Evolutionary conservation across 2,113 vertebrate species (phyloP).

Genomic region (Glaucidium brasilianum): DNA sequence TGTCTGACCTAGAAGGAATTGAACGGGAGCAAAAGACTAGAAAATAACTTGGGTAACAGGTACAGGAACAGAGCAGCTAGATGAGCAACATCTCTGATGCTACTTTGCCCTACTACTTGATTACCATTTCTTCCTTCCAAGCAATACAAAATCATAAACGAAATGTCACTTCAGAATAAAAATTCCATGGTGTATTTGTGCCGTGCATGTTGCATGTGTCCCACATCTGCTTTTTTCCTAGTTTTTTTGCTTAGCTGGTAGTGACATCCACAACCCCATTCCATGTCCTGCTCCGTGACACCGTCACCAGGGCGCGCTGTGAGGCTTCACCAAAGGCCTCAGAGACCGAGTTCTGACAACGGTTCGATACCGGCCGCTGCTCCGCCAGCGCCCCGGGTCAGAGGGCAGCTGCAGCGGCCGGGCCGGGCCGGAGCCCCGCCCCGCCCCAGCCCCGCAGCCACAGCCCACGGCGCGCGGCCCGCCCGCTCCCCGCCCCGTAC

Average conservation of each 20-base stretch:
- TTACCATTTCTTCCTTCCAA: background rate
- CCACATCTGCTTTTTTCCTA: rapidly evolving
- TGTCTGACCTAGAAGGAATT: constrained; percentile 74
- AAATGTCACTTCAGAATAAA: background rate
- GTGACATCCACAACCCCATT: rapidly evolving
- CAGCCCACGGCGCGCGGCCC: background rate
- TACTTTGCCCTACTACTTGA: background rate
- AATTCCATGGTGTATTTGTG: rapidly evolving
- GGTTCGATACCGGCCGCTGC: rapidly evolving
- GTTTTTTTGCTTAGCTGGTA: background rate
- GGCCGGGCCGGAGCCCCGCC: background rate
- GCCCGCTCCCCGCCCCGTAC: constrained; percentile 57
- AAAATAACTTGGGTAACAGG: background rate
- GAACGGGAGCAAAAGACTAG: background rate
- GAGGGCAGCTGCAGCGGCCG: rapidly evolving
- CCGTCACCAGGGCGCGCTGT: background rate
- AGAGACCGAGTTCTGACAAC: rapidly evolving
- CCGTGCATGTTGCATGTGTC: rapidly evolving
- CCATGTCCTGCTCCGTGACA: rapidly evolving
- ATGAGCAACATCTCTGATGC: background rate
- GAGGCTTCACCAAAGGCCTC: background rate
- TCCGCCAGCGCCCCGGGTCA: rapidly evolving
- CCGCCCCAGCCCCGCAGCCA: too few relatives aligned
- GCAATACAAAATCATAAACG: background rate
- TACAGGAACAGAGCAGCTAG: background rate